Conservation (phyloP, 2,797 vertebrate species). For the Naso thynnoides region DNA sequence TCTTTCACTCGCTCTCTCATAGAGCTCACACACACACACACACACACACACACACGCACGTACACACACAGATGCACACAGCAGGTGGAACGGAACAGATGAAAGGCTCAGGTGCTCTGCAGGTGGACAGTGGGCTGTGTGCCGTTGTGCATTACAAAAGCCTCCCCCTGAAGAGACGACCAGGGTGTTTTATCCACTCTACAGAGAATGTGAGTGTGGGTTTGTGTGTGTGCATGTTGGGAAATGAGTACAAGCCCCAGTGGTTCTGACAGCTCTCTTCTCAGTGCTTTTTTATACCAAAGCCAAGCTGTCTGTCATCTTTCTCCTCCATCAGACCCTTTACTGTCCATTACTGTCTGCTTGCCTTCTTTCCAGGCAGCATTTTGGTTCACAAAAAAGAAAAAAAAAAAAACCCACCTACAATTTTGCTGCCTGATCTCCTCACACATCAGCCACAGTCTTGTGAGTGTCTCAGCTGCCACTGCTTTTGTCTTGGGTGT, state of each 20-base stretch:
- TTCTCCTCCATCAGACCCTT: conserved; percentile 32
- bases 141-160: conserved; percentile 52
- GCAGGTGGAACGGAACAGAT: conserved; percentile 58
- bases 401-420: neutral
- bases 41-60: neutral
- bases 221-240: conserved; percentile 4
- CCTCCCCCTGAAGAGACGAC: conserved; percentile 21
- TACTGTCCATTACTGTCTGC: conserved; percentile 26
- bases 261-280: conserved; percentile 51
- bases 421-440: conserved; percentile 15
- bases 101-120: conserved; percentile 59
- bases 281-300: conserved; percentile 23
- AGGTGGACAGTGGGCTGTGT: conserved; percentile 44
- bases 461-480: neutral
- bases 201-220: conserved; percentile 1
- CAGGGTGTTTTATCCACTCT: conserved; percentile 34
- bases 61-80: conserved; percentile 5
- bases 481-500: conserved; percentile 1
- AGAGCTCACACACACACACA: neutral
- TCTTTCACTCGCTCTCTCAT: conserved; percentile 1
- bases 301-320: conserved; percentile 49
- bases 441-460: neutral
- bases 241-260: conserved; percentile 46
- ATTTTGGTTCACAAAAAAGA: conserved; percentile 3
- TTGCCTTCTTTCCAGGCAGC: conserved; percentile 7